Percentiles rank a stretch among this genome's conserved stretches.
Evolutionary conservation across 2,888 invertebrate genomes (phyloP).

Genomic region (Siphlonurus alternatus): DNA sequence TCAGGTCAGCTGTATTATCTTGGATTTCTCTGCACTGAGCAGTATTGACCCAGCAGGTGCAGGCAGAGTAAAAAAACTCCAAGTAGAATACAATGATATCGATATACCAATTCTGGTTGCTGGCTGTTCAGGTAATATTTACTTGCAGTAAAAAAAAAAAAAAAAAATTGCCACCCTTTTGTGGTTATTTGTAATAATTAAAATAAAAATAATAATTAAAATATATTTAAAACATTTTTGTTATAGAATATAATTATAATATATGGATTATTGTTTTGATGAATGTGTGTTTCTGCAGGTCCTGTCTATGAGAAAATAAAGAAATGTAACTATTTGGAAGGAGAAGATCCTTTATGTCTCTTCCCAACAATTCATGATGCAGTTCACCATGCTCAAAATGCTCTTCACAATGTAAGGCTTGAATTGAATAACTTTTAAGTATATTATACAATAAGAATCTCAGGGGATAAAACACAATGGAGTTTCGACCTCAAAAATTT

Average conservation of each 20-base stretch:
- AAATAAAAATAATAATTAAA: background rate
- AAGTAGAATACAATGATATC: conserved; percentile 33
- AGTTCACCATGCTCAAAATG: conserved; percentile 5
- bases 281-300: conserved; percentile 15
- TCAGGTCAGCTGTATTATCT: conserved; percentile 23
- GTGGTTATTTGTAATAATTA: background rate
- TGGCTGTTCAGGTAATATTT: conserved; percentile 47
- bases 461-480: no score
- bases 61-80: conserved; percentile 32
- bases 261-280: conserved; percentile 4
- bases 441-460: no score
- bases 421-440: no score
- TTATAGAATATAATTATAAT: background rate
- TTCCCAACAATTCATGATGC: conserved; percentile 9
- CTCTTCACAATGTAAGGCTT: conserved; percentile 1
- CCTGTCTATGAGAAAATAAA: conserved; percentile 25
- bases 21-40: conserved; percentile 44
- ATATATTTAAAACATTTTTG: background rate
- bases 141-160: conserved; percentile 8
- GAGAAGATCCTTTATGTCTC: conserved; percentile 14
- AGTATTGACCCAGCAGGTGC: conserved; percentile 48
- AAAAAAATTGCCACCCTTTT: background rate
- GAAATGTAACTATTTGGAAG: conserved; percentile 23
- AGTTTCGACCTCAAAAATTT: no score
- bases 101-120: conserved; percentile 37